Evolutionary conservation across 2,113 vertebrate species (phyloP).

Genomic region (Echinops telfairi): DNA sequence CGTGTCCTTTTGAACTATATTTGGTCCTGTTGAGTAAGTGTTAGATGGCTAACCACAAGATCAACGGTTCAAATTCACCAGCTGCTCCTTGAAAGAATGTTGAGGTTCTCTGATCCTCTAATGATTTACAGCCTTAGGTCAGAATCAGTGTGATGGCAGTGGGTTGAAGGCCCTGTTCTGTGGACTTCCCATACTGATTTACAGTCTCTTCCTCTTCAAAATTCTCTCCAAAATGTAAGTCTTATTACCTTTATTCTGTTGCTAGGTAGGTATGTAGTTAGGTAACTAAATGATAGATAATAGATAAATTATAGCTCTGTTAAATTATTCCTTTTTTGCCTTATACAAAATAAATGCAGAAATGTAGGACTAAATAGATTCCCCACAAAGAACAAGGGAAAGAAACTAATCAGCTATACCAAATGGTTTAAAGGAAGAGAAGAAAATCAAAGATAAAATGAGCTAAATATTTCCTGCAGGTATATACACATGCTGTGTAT

Average conservation of each 20-base stretch:
- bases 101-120: no score
- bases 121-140: no score
- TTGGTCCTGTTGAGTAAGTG: no score
- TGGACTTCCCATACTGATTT: not conserved
- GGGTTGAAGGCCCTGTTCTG: not conserved
- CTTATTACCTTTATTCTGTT: not conserved
- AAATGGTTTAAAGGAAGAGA: slow-evolving; percentile 65
- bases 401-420: slow-evolving; percentile 55
- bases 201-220: not conserved
- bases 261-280: slow-evolving; percentile 17
- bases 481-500: slow-evolving; percentile 54
- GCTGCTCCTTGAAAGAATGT: no score
- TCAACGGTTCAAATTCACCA: no score
- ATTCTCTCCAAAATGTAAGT: slow-evolving; percentile 45
- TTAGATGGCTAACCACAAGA: no score
- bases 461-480: slow-evolving; percentile 50
- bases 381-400: slow-evolving; percentile 18
- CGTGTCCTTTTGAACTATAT: no score
- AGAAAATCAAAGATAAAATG: slow-evolving; percentile 68
- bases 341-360: not conserved
- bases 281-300: not conserved
- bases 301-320: not conserved
- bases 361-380: slow-evolving; percentile 15
- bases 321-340: not conserved
- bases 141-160: no score